A percentile compares a stretch with the other conserved stretches of the same genome.
Conservation (phyloP, 2,797 vertebrate genomes). For the Microchirus variegatus region DNA sequence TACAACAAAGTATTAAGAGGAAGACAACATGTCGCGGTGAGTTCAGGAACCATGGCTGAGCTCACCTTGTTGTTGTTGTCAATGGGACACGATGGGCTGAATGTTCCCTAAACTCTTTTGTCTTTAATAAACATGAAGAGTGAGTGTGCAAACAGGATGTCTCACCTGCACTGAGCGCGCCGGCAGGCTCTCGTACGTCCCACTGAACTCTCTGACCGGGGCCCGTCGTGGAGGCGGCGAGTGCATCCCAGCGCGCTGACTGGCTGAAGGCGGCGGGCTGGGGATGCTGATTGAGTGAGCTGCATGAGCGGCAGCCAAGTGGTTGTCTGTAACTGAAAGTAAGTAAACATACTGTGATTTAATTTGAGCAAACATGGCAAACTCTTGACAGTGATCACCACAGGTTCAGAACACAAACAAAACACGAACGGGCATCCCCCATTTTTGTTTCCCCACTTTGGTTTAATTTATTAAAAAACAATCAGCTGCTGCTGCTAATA, state of each 20-base stretch:
- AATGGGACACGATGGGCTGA: too few relatives aligned
- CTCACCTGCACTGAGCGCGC: constrained; percentile 89
- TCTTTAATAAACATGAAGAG: neutral
- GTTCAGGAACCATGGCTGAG: too few relatives aligned
- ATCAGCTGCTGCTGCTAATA: constrained; percentile 2
- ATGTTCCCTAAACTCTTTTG: too few relatives aligned
- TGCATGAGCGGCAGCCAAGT: constrained; percentile 57
- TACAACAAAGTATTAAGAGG: too few relatives aligned
- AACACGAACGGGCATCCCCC: neutral
- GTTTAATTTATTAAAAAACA: too few relatives aligned
- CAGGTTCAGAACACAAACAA: neutral
- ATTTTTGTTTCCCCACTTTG: neutral
- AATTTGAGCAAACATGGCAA: constrained; percentile 1
- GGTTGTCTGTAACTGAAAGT: constrained; percentile 63
- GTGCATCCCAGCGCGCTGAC: constrained; percentile 90
- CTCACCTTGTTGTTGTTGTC: neutral
- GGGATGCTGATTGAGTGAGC: constrained; percentile 78
- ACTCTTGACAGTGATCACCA: neutral
- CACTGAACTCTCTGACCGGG: constrained; percentile 82
- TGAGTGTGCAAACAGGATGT: neutral
- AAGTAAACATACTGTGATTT: constrained; percentile 14
- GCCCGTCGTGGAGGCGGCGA: constrained; percentile 89
- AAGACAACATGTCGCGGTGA: too few relatives aligned
- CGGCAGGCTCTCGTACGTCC: constrained; percentile 91
- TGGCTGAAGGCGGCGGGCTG: constrained; percentile 67